Evolutionary conservation across 2,888 invertebrate genomes (phyloP), one percentile per base, ranked within the genome.

Genomic region (Colletes collaris): DNA sequence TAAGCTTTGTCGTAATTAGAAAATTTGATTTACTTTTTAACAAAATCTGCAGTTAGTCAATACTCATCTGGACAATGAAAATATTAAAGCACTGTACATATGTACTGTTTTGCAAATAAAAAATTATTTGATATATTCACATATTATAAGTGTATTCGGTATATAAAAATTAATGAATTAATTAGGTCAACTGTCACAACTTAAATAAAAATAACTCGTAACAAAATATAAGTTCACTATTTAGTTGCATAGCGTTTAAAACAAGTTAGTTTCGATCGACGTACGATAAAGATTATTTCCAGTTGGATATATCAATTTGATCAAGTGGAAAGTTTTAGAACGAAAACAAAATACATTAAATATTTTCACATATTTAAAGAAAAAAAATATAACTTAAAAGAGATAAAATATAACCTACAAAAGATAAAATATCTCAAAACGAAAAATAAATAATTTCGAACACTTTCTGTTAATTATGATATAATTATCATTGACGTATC

Each of bases 391-490:
- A 59, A 52, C n/a, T 35, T 44, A 50, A 65, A 52, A 35, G 58
- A 59, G 53, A 60, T 68, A 67, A 79, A 79, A 69, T 59, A 74
- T 79, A 81, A 81, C 80, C 80, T 81, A 46, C 19, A 66, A 70
- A n/a, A 13, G 3, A 5, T 5, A 11, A 35, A 58, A 19, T 19
- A 40, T 19, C 11, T 16, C 46, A 19, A 44, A 13, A 35, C 44
- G 11, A 49, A 13, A 70, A 58, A 58, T 27, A 49, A 53, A 59
- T 59, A 37, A 52, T 55, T 62, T 63, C 2, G 0, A 5, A 67
- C 11, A 13, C 6, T 16, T 49, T 53, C 50, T 53, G 65, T 60
- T 56, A 65, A 69, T n/a, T 10, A 58, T 65, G 37, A 52, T 53
- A 49, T 10, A 46, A 5, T 8, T 55, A 35, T 40, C 46, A 13